These are phyloP conservation scores for Tyrannus savana DNA, from an alignment of 2,113 vertebrate genomes.

Conservation along the genomic window DNA sequence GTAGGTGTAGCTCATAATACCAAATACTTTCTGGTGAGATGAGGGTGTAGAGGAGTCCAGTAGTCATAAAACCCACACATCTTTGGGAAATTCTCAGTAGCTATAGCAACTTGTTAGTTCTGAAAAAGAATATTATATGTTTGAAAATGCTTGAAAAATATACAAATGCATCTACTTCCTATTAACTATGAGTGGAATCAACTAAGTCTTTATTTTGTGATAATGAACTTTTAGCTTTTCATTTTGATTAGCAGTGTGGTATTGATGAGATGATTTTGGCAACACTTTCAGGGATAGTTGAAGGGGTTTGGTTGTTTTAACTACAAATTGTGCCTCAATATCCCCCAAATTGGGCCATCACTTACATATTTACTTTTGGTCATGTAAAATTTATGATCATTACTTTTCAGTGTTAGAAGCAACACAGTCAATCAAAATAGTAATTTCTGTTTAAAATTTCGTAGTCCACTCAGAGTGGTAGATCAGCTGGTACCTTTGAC, in stretches of 20 bases:
- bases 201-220: neutral
- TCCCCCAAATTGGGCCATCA: too few relatives aligned
- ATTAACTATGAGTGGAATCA: neutral
- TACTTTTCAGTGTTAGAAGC: neutral
- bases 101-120: neutral
- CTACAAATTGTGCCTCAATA: fast-evolving
- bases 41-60: neutral
- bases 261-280: neutral
- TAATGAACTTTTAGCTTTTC: neutral
- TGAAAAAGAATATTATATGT: neutral
- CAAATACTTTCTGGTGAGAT: neutral
- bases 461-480: neutral
- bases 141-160: neutral
- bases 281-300: neutral
- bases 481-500: neutral
- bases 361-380: neutral
- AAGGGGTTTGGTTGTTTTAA: neutral
- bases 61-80: neutral
- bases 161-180: neutral
- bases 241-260: neutral
- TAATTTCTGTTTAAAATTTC: neutral
- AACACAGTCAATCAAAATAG: neutral
- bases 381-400: neutral
- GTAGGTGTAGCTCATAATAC: neutral
- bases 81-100: neutral